Conservation (phyloP, 2,113 vertebrate species). For the Rhea pennata region DNA sequence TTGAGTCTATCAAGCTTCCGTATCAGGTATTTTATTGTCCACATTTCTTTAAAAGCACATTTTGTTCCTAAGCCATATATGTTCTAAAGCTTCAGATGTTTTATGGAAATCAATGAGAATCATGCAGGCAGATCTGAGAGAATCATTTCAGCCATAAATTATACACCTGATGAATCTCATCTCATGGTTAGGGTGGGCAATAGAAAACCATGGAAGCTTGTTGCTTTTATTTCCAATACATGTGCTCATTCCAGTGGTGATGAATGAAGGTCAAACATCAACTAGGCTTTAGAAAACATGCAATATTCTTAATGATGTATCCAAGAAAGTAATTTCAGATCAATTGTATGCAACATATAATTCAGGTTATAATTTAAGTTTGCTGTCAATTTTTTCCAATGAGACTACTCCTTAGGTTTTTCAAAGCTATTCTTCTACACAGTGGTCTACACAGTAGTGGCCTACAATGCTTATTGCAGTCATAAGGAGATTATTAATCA, state of each 20-base stretch:
- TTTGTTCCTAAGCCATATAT: slow-evolving; percentile 14
- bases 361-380: not conserved
- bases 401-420: slow-evolving; percentile 25
- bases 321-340: slow-evolving; percentile 10
- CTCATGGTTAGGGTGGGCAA: not conserved
- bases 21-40: not conserved
- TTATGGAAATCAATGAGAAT: slow-evolving; percentile 6
- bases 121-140: not conserved
- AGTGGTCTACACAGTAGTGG: not conserved
- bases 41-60: not conserved
- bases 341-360: not conserved
- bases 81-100: not conserved
- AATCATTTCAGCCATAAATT: slow-evolving; percentile 9
- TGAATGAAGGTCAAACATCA: not conserved
- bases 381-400: slow-evolving; percentile 37
- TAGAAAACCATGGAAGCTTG: not conserved
- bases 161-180: not conserved
- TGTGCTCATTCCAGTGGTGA: not conserved
- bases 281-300: not conserved
- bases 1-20: not conserved
- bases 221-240: not conserved
- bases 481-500: slow-evolving; percentile 35
- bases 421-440: not conserved
- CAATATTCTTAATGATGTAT: not conserved
- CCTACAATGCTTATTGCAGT: not conserved